A percentile compares a stretch with the other conserved stretches of the same genome.
These are phyloP conservation scores for Nymphalis c-album DNA, from an alignment of 2,888 invertebrate genomes.

Conservation along the genomic window DNA sequence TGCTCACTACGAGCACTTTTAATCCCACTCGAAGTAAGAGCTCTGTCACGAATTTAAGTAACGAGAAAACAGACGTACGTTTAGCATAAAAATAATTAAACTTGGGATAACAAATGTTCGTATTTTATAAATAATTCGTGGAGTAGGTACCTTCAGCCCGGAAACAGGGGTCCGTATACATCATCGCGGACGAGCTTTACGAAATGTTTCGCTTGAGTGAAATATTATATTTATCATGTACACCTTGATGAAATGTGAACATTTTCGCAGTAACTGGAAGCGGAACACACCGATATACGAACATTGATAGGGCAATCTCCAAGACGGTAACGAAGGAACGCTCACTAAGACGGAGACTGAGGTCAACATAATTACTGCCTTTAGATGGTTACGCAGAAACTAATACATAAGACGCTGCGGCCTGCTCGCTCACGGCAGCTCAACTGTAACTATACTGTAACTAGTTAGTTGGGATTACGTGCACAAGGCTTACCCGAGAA, in stretches of 20 bases:
- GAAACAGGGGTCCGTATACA: slow-evolving; percentile 1
- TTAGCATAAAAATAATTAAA: slow-evolving; percentile 33
- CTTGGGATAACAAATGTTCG: slow-evolving; percentile 22
- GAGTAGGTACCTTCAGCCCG: neutral
- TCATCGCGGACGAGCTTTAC: neutral
- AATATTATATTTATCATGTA: neutral
- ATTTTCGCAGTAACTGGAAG: neutral
- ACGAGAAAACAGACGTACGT: slow-evolving; percentile 28
- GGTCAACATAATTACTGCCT: slow-evolving; percentile 27
- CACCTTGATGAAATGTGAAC: neutral
- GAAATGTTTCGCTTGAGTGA: neutral
- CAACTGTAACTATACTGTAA: slow-evolving; percentile 19
- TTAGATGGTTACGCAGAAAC: slow-evolving; percentile 10
- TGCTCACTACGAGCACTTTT: slow-evolving; percentile 40
- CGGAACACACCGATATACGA: too few relatives aligned
- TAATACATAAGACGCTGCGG: slow-evolving; percentile 1
- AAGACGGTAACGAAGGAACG: neutral
- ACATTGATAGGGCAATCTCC: neutral
- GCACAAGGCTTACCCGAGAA: slow-evolving; percentile 9
- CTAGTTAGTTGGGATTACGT: slow-evolving; percentile 18
- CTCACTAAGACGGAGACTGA: neutral
- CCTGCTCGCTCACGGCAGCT: slow-evolving; percentile 1
- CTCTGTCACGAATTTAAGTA: slow-evolving; percentile 25
- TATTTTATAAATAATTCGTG: slow-evolving; percentile 15
- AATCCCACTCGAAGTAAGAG: slow-evolving; percentile 20